These are phyloP conservation scores for Malurus splendens DNA, from an alignment of 2,797 vertebrate species.

Conservation along the genomic window DNA sequence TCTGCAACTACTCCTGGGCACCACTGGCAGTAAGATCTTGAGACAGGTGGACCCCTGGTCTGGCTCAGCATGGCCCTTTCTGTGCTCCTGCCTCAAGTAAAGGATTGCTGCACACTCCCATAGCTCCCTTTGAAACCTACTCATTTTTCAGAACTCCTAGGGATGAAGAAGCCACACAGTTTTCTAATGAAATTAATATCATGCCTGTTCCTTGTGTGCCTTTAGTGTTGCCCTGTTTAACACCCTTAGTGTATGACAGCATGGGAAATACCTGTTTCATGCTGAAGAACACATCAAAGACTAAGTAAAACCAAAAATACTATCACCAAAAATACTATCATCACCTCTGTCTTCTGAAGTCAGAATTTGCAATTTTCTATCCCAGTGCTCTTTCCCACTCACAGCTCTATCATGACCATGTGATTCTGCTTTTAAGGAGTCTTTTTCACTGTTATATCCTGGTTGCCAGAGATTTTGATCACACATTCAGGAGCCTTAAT, in stretches of 20 bases:
- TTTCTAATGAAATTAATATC: not conserved
- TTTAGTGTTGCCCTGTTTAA: not conserved
- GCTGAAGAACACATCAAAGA: not conserved
- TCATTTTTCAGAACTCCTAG: not conserved
- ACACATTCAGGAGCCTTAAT: not conserved
- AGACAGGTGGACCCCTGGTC: not conserved
- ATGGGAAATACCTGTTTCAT: not conserved
- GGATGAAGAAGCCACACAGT: not conserved
- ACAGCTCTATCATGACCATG: rapidly evolving
- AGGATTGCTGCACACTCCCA: not conserved
- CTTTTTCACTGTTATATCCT: not conserved
- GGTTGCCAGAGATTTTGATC: not conserved
- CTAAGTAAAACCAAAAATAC: not conserved
- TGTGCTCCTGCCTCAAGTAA: not conserved
- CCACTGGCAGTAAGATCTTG: rapidly evolving
- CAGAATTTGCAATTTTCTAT: not conserved
- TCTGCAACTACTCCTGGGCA: not conserved
- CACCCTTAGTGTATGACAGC: rapidly evolving
- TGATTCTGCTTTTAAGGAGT: not conserved
- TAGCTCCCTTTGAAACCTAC: not conserved
- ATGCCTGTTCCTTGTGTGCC: rapidly evolving
- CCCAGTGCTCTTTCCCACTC: not conserved
- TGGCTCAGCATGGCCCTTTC: not conserved
- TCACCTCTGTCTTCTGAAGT: not conserved
- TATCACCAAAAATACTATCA: not conserved